Base-by-base conservation (phyloP, 2,113 vertebrate species). In the Procavia capensis region DNA sequence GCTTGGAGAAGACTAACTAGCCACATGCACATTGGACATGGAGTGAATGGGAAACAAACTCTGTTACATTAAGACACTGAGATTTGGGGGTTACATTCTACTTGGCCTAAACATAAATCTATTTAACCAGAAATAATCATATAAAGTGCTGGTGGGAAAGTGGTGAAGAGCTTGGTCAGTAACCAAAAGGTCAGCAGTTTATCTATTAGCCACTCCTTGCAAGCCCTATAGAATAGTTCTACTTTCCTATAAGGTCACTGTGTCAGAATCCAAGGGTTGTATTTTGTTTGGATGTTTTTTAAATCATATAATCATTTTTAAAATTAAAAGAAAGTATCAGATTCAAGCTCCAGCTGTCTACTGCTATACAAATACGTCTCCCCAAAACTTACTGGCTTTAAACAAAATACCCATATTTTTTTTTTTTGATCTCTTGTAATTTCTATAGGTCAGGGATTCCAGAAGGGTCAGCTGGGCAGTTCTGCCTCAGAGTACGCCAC, bases 71-170 rank as follows among this genome's bases (percentile, higher is more conserved):
- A 88, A 85, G 27, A 8, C n/a, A 85, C 13, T 36, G 61, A 68
- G 45, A 88, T 66, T 61, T 74, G 75, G 47, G 29, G n/a, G 45
- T 31, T 81, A 39, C 85, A 10, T 54, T 76, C 29, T 45, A 16
- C 47, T 41, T 85, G 29, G 7, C 68, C n/a, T 85, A 61, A 91
- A 92, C 19, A 81, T 13, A 90, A 75, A 82, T 43, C 24, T 66
- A 63, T 36, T 94, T 45, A 74, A 50, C 66, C 64, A 88, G 39
- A 85, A 95, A 47, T 50, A 88, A 74, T 25, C 88, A 59, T 34
- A 64, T 31, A 64, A 27, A 64, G 10, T 31, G 1, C 47, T 50
- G 47, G 47, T 50, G 47, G 47, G 8, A 13, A 8, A 50, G 13
- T 50, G 2, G 47, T 5, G 8, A 50, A 50, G 47, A 50, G 47